Evolutionary conservation across 2,888 invertebrate genomes (phyloP), one percentile per base, ranked within the genome.

Genomic region (Chouioia cunea): DNA sequence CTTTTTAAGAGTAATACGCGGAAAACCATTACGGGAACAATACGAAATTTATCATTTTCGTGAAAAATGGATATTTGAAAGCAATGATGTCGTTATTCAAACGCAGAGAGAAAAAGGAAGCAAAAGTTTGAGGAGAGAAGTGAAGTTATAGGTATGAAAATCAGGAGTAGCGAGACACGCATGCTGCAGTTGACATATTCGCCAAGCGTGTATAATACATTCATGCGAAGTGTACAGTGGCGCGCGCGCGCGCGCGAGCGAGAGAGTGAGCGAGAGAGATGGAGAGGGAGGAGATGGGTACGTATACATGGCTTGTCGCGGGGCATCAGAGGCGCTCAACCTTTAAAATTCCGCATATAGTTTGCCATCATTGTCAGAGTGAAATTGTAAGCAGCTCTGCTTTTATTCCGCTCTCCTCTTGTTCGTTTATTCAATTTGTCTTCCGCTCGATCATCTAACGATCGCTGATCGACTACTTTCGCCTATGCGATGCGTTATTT

Each of bases 101-200:
- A 27, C 10, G 6, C 10, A 36, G 36, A 36, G 36, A 36, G 10
- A 36, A 12, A 36, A 12, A 10, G 36, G 12, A 12, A 36, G n/a
- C n/a, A n/a, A n/a, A n/a, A n/a, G n/a, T n/a, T n/a, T 10, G 36
- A 10, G 36, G 36, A 1, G 36, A 2, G 12, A 36, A 36, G 36
- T 36, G 36, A 36, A 36, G 36, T 36, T 36, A 63, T 62, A 70
- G n/a, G 72, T 75, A 67, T 67, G 68, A 73, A 73, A 76, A 75
- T 68, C 76, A 76, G 71, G 76, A 69, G 75, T 74, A 73, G 74
- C 66, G 68, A 75, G 73, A 77, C 23, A 4, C 44, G 50, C 50
- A 15, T 14, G 59, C 81, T 81, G 83, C 80, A 82, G 80, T 83
- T 83, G 83, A 83, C 83, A 81, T 81, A 81, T 81, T 81, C 80